Evolutionary conservation across 2,113 vertebrate genomes (phyloP), one percentile per base, ranked within the genome.

Genomic region (Edolisoma coerulescens): DNA sequence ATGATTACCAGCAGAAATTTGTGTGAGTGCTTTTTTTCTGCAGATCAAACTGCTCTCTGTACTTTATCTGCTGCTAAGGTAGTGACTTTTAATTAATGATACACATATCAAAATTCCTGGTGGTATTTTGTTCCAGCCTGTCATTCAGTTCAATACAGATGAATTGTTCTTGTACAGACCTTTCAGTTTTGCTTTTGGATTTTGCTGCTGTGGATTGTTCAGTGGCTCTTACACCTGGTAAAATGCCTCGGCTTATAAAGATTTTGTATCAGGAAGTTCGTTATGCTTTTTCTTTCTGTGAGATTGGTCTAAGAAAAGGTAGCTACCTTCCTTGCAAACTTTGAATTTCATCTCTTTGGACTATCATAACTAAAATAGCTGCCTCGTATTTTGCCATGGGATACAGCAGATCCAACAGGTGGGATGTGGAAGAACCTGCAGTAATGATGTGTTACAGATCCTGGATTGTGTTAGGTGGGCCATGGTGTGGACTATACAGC

Each of bases 321-420:
- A 78, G 57, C 33, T 76, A 9, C 13, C n/a, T 76, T 41, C 41
- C 49, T 42, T 56, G n/a, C 9, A 77, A 17, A 52, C 52, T 81
- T 64, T 32, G 37, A 18, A 14, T 50, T 87, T 90, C 9, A 10
- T 67, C 26, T 78, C 33, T 71, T 75, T 50, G 69, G 65, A 26
- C 35, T 32, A 7, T 39, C 7, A 7, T 16, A 74, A n/a, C 20
- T 78, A 37, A 60, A 81, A 35, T 18, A 77, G 6, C n/a, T 61
- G 44, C 45, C 26, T 86, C 0, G 0, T 76, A 30, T 49, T 12
- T 41, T 80, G 37, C 23, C 2, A 0, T 9, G 47, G 12, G 26
- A 11, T 84, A 12, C 22, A 83, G 61, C n/a, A 63, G 45, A 28
- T 77, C 22, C 26, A 0, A 1, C 32, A 65, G 63, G 7, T 44